These are phyloP conservation scores for Circaetus gallicus DNA, from an alignment of 2,113 vertebrate genomes.

Conservation along the genomic window DNA sequence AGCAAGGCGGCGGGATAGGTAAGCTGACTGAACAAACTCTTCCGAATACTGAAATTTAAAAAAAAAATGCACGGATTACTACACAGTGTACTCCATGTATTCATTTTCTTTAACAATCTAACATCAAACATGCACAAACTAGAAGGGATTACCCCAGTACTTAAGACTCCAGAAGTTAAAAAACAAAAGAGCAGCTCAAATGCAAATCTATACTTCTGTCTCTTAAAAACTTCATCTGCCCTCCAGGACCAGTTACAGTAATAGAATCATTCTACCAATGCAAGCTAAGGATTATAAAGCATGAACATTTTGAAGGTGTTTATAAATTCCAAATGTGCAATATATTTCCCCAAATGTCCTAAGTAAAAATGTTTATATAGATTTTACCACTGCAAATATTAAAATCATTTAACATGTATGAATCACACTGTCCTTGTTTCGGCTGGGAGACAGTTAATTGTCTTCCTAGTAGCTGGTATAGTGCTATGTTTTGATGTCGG, in stretches of 20 bases:
- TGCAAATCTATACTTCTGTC: not conserved
- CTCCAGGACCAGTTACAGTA: not conserved
- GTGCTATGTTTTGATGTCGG: too few species aligned
- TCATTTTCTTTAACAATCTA: not conserved
- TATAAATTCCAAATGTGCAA: not conserved
- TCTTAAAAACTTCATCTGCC: not conserved
- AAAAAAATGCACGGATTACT: not conserved
- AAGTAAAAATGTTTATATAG: not conserved
- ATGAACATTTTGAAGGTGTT: not conserved
- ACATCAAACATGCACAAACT: not conserved
- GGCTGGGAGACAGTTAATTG: too few species aligned
- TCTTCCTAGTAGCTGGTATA: too few species aligned
- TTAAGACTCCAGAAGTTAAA: not conserved
- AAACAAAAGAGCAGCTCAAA: not conserved
- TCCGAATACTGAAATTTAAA: conserved; percentile 70
- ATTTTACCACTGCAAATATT: not conserved
- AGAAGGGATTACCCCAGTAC: not conserved
- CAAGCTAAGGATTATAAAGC: not conserved
- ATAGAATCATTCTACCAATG: not conserved
- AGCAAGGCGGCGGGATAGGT: conserved; percentile 77
- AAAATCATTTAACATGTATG: not conserved
- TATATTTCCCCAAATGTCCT: not conserved
- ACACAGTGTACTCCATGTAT: not conserved
- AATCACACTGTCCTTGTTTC: not conserved
- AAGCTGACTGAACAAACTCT: conserved; percentile 80